These are phyloP conservation scores for Enteromius unitaeniatus DNA, from an alignment of 2,797 vertebrate genomes.

Conservation along the genomic window DNA sequence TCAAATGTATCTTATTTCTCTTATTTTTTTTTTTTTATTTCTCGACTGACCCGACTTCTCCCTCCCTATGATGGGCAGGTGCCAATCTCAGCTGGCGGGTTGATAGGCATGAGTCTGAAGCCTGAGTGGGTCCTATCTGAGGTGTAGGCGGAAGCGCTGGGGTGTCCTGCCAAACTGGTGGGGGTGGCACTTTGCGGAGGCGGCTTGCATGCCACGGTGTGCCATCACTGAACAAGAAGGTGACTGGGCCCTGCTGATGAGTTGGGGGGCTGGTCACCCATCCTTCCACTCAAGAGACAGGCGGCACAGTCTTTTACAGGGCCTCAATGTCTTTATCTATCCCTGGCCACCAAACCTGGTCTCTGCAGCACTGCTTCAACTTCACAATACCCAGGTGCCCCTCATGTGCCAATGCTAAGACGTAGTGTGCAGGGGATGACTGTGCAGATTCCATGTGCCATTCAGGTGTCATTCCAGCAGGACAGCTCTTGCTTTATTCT, in stretches of 20 bases:
- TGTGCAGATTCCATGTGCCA: constrained; percentile 1
- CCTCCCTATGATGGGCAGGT: no score
- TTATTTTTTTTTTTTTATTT: no score
- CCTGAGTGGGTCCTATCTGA: no score
- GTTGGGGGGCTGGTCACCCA: background rate
- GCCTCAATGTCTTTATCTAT: background rate
- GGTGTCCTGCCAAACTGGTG: no score
- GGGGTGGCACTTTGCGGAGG: background rate
- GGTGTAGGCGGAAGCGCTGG: no score
- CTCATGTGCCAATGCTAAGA: constrained; percentile 26
- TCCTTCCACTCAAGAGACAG: constrained; percentile 30
- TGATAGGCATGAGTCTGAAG: no score
- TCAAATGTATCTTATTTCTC: no score
- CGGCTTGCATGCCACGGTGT: background rate
- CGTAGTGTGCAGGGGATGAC: background rate
- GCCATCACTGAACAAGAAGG: background rate
- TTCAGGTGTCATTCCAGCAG: background rate
- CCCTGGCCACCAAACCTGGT: constrained; percentile 15
- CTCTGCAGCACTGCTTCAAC: background rate
- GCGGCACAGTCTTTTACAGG: background rate
- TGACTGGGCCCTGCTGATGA: background rate
- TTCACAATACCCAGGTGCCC: constrained; percentile 32
- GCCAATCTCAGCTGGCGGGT: no score
- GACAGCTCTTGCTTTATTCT: no score
- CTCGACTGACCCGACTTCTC: no score